Evolutionary conservation across 2,888 invertebrate genomes (phyloP), one percentile per base, ranked within the genome.

Genomic region (Catocala fraxini): DNA sequence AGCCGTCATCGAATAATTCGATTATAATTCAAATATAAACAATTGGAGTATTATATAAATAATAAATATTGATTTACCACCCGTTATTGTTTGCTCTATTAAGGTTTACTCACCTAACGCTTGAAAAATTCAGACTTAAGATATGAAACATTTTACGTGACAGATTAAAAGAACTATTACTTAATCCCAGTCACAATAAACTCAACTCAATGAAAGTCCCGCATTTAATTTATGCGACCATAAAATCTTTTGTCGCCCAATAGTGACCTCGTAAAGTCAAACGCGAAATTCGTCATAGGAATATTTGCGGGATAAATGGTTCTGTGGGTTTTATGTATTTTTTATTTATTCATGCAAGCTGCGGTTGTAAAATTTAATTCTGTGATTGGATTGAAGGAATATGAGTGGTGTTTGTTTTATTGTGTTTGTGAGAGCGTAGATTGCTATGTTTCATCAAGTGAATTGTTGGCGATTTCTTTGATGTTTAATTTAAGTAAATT

Each of bases 181-280:
- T 69, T 69, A 73, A 59, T 59, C 51, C 9, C 45, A 10, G 25
- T 6, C 9, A 39, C 33, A 33, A 51, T 54, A 63, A 62, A 57
- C 42, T 62, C 45, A 46, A 45, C 1, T 25, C 41, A 12, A 6
- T 33, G 39, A 57, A 48, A 82, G 79, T 81, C 80, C 63, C 62
- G 61, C 75, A 67, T 77, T 79, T 83, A 84, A 84, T 83, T 80
- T 85, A 85, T 82, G 75, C 75, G 62, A 62, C 68, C 75, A 68
- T 85, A 85, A 84, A 85, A 76, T 82, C 80, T 83, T 83, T 84
- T 80, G 81, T 80, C 77, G 78, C 71, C 78, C 69, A 71, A 73
- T 75, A 75, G 70, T 66, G 66, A 70, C 51, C 68, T 79, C 84
- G 79, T 84, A 81, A 84, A 62, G 48, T 60, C 55, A 62, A 63